phyloP scores from a whole-genome alignment of 2,888 invertebrate species.

The Callosobruchus maculatus region DNA sequence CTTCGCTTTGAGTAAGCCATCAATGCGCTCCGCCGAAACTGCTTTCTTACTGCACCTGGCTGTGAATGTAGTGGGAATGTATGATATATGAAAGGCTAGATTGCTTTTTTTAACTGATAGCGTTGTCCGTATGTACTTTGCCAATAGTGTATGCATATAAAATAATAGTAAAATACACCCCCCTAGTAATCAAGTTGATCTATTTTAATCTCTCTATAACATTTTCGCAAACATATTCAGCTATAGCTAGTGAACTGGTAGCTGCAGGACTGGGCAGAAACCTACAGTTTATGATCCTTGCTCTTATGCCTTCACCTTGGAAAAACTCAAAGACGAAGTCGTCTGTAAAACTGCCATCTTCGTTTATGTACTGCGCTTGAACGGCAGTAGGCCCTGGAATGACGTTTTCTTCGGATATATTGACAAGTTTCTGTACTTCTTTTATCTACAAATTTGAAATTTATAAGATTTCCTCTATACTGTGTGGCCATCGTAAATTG shows the following conservation, averaged over 20 bases:
- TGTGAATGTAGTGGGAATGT: too few relatives aligned
- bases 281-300: slow-evolving; percentile 82
- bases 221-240: slow-evolving; percentile 65
- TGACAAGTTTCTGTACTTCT: slow-evolving; percentile 24
- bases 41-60: too few relatives aligned
- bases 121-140: too few relatives aligned
- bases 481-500: too few relatives aligned
- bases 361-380: slow-evolving; percentile 86
- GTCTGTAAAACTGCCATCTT: slow-evolving; percentile 81
- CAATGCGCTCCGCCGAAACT: too few relatives aligned
- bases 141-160: too few relatives aligned
- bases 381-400: slow-evolving; percentile 80
- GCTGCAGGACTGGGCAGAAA: slow-evolving; percentile 96
- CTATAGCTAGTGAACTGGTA: slow-evolving; percentile 92
- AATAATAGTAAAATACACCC: too few relatives aligned
- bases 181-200: background rate
- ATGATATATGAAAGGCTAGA: too few relatives aligned
- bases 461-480: too few relatives aligned
- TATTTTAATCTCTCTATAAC: slow-evolving; percentile 10
- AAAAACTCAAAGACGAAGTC: slow-evolving; percentile 89
- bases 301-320: slow-evolving; percentile 65
- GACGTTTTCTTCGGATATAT: slow-evolving; percentile 12
- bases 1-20: too few relatives aligned
- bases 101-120: too few relatives aligned
- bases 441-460: too few relatives aligned